These are phyloP conservation scores for Taphrorychus bicolor DNA, from an alignment of 2,888 invertebrate genomes.

Conservation along the genomic window DNA sequence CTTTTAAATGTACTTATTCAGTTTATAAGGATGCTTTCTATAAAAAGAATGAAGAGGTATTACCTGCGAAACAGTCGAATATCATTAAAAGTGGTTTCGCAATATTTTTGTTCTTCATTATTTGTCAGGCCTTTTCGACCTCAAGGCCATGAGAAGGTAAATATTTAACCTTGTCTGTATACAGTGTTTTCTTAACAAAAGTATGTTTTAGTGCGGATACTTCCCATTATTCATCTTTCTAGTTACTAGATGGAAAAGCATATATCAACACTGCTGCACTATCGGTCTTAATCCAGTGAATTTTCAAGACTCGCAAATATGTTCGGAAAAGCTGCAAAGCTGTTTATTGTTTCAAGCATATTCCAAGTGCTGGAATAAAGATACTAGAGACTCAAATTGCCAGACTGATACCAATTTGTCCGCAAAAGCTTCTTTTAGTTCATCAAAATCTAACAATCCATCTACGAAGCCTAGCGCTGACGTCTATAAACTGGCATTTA, in stretches of 20 bases:
- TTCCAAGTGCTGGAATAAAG: too few relatives aligned
- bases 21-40: slow-evolving; percentile 43
- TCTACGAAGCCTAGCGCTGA: not conserved
- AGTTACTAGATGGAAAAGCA: slow-evolving; percentile 41
- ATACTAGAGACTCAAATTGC: too few relatives aligned
- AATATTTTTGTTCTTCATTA: slow-evolving; percentile 44
- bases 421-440: not conserved
- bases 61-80: slow-evolving; percentile 18
- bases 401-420: slow-evolving; percentile 39
- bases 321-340: not conserved
- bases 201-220: slow-evolving; percentile 39
- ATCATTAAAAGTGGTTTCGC: slow-evolving; percentile 32
- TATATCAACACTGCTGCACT: slow-evolving; percentile 31
- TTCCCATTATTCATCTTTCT: slow-evolving; percentile 42
- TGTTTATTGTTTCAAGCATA: not conserved
- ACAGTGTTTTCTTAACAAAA: not conserved
- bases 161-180: too few relatives aligned
- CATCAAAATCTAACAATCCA: not conserved
- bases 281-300: slow-evolving; percentile 20
- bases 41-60: not conserved
- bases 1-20: slow-evolving; percentile 42
- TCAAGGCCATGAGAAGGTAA: slow-evolving; percentile 38
- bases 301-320: slow-evolving; percentile 16
- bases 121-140: slow-evolving; percentile 46
- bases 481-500: slow-evolving; percentile 26